Evolutionary conservation across 64 coral and sea anemone species (phyloP).

Genomic region (Stichodactyla mertensii): DNA sequence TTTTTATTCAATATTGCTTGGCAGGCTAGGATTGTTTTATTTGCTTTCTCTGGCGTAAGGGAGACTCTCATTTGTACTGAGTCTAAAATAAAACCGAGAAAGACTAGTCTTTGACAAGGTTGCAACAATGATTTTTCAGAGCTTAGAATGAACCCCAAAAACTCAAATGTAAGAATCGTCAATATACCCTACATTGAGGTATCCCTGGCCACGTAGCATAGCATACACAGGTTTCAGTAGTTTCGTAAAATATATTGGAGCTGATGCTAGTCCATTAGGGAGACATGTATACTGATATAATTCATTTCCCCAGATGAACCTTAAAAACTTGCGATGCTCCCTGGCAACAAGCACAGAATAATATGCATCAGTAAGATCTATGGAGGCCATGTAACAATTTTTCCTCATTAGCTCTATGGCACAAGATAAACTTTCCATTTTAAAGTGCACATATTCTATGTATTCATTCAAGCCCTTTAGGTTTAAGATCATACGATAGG

Average conservation of each 20-base stretch:
- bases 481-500: neutral
- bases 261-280: slow-evolving; percentile 29
- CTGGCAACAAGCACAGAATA: neutral
- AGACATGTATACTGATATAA: slow-evolving; percentile 31
- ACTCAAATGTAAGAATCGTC: slow-evolving; percentile 31
- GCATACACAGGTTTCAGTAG: slow-evolving; percentile 23
- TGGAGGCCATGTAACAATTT: slow-evolving; percentile 4
- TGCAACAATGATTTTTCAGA: slow-evolving; percentile 36
- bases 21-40: slow-evolving; percentile 18
- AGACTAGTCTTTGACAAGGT: slow-evolving; percentile 33
- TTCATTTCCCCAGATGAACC: slow-evolving; percentile 14
- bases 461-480: no score
- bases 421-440: no score
- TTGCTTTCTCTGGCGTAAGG: slow-evolving; percentile 25
- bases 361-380: slow-evolving; percentile 31
- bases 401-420: no score
- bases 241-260: slow-evolving; percentile 24
- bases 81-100: slow-evolving; percentile 34
- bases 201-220: neutral
- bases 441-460: no score
- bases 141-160: slow-evolving; percentile 13
- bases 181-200: slow-evolving; percentile 24
- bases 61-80: slow-evolving; percentile 29
- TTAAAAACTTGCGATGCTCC: slow-evolving; percentile 19
- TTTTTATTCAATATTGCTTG: neutral